These are phyloP conservation scores for Hylomyscus alleni DNA, from an alignment of 2,797 vertebrate genomes.

Conservation along the genomic window DNA sequence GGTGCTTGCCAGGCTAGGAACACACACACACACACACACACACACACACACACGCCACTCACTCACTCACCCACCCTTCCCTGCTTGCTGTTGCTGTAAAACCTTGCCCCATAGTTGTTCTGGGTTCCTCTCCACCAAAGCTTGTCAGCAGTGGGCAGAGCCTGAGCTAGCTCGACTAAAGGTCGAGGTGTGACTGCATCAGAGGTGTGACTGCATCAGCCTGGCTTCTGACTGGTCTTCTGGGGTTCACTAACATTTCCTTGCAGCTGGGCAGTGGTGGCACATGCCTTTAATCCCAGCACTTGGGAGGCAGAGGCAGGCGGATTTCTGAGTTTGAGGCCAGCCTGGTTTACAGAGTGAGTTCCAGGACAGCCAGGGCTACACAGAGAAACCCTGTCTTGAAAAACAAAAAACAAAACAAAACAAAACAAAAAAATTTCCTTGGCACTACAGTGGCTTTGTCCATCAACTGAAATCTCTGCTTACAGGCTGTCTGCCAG, in stretches of 20 bases:
- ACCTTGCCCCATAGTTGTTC: neutral
- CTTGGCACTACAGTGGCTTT: neutral
- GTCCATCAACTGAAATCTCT: neutral
- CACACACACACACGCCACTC: no score
- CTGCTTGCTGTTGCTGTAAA: neutral
- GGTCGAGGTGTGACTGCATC: neutral
- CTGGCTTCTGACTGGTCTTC: neutral
- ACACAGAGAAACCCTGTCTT: no score
- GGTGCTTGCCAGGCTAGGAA: neutral
- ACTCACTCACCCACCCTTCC: no score
- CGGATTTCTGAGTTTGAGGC: no score
- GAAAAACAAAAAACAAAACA: no score
- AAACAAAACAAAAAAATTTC: neutral
- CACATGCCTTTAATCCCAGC: no score
- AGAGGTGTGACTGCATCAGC: neutral
- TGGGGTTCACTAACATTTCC: neutral
- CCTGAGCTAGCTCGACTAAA: neutral
- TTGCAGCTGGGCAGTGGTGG: neutral
- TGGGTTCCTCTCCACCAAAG: neutral
- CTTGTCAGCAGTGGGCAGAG: neutral
- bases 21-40: neutral
- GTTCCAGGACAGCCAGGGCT: no score
- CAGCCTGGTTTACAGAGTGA: no score
- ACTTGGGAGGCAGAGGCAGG: no score
- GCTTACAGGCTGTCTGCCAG: neutral